Evolutionary conservation across 2,888 invertebrate species (phyloP).

Genomic region (Tromatobia lineatoria): DNA sequence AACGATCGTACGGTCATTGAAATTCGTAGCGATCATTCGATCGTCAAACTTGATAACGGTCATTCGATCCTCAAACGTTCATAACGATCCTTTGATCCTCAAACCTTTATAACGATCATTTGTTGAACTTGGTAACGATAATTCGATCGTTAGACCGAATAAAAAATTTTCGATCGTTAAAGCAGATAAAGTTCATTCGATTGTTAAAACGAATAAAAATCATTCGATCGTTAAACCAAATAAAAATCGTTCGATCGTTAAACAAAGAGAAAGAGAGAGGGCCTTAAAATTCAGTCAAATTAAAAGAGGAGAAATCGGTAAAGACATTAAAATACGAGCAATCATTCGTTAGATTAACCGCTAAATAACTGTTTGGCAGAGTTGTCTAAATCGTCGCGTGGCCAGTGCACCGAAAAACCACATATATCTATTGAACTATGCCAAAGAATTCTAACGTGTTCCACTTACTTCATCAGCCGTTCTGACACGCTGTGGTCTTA

Average conservation of each 20-base stretch:
- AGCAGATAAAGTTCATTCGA: no score
- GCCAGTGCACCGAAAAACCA: conserved; percentile 23
- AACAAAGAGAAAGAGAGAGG: neutral
- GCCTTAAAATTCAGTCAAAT: conserved; percentile 29
- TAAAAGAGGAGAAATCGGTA: neutral
- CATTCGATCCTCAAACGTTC: no score
- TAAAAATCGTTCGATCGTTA: neutral
- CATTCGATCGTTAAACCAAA: neutral
- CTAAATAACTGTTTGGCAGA: conserved; percentile 5
- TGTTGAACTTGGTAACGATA: no score
- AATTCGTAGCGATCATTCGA: no score
- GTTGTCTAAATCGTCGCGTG: conserved; percentile 29
- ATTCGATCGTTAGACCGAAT: no score
- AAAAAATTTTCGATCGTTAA: no score
- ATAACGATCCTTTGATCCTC: no score
- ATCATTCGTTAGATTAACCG: conserved; percentile 23
- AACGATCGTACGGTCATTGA: no score
- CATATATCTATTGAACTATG: conserved; percentile 67
- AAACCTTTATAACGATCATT: no score
- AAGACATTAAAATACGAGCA: conserved; percentile 6
- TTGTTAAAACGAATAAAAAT: no score
- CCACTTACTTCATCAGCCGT: conserved; percentile 70
- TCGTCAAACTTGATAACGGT: neutral
- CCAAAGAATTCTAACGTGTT: conserved; percentile 76
- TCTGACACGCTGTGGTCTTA: conserved; percentile 68